phyloP scores from a whole-genome alignment of 2,797 vertebrate genomes.

The Anguilla pacifica region DNA sequence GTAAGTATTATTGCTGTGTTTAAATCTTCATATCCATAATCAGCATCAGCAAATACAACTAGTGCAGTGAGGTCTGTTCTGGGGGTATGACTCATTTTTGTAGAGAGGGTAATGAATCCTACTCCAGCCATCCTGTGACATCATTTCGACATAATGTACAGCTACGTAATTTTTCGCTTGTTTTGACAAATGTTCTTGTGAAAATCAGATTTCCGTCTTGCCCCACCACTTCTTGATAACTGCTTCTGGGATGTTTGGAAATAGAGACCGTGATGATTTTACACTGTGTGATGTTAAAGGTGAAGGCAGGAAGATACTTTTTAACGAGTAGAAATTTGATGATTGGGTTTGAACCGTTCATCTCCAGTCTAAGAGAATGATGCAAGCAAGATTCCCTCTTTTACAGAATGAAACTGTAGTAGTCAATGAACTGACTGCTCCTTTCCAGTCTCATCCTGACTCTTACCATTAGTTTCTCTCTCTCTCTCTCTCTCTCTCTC shows the following conservation, averaged over 20 bases:
- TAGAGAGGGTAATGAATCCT: not conserved
- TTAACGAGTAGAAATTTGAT: no score
- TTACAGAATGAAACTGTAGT: not conserved
- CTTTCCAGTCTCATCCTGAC: not conserved
- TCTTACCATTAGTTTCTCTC: not conserved
- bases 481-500: not conserved
- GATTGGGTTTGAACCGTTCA: not conserved
- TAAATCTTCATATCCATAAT: not conserved
- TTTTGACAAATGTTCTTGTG: no score
- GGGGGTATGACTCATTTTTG: not conserved
- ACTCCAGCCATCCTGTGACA: no score
- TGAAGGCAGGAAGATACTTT: no score
- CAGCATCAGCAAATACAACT: not conserved
- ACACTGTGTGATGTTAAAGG: no score
- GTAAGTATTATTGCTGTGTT: not conserved
- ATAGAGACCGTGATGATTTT: no score
- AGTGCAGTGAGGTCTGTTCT: no score
- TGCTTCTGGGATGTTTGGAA: no score
- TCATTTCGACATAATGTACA: no score
- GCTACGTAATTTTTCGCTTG: no score
- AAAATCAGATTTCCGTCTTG: no score
- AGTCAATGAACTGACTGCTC: not conserved
- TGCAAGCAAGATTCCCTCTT: not conserved
- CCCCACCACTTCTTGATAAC: no score
- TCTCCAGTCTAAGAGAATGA: not conserved